Conservation (phyloP, 2,113 vertebrate genomes). For the Larimichthys polyactis region DNA sequence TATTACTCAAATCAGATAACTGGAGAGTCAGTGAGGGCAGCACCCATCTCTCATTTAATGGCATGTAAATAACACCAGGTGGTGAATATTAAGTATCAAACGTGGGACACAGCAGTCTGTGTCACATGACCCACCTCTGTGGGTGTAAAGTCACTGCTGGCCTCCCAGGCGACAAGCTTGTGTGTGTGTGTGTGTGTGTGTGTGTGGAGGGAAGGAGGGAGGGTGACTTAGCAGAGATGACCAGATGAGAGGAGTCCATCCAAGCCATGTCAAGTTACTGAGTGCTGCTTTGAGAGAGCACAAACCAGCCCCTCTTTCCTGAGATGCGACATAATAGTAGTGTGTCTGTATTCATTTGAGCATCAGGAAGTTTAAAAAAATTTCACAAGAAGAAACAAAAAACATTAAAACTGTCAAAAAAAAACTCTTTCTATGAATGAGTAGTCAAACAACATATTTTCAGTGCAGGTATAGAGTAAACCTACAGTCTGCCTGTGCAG, state of each 20-base stretch:
- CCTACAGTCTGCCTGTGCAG: not conserved
- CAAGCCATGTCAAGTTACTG: conserved; percentile 63
- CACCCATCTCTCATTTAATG: conserved; percentile 67
- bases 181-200: conserved; percentile 49
- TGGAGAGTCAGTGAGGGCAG: conserved; percentile 41
- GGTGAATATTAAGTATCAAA: conserved; percentile 84
- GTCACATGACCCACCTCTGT: conserved; percentile 74
- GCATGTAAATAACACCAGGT: conserved; percentile 84
- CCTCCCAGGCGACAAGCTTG: conserved; percentile 57
- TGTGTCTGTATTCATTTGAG: not conserved
- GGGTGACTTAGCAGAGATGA: conserved; percentile 61
- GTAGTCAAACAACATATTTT: not conserved
- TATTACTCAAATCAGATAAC: conserved; percentile 48
- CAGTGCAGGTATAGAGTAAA: not conserved
- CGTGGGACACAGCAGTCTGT: conserved; percentile 69
- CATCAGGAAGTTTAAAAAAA: not conserved
- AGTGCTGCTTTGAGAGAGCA: conserved; percentile 26
- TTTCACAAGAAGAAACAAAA: not conserved
- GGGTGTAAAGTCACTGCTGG: conserved; percentile 76
- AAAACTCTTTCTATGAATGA: not conserved
- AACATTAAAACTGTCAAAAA: not conserved
- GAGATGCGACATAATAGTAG: conserved; percentile 10
- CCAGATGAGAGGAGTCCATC: conserved; percentile 68
- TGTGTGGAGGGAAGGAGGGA: conserved; percentile 13
- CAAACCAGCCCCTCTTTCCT: conserved; percentile 16